Base-by-base conservation (phyloP, 2,888 invertebrate genomes). In the Coecobrya sp. region DNA sequence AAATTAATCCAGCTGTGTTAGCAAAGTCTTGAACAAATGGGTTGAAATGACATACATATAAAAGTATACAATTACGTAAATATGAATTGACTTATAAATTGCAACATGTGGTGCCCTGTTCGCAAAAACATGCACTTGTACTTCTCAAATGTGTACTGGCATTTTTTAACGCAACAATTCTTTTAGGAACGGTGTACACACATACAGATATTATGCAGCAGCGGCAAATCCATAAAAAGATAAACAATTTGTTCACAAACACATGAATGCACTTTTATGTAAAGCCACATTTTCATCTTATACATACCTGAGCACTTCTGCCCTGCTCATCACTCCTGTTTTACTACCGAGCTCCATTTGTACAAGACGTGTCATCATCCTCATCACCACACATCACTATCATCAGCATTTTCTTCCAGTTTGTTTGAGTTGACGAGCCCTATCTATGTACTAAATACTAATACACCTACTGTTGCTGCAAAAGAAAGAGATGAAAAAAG, bases 171-270 rank as follows among this genome's bases (percentile, higher is more conserved):
- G 68, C 27, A 52, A 27, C 22, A 73, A 73, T 62, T 52, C 11
- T 16, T 73, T 73, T 86, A 45, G 68, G 68, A 68, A 65, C n/a
- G 30, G 30, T 10, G 62, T 30, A 62, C 45, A 45, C 49, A 59
- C 45, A 55, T 19, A 7, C 11, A 19, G 30, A 13, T 22, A 36
- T 30, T 36, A 59, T 8, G 19, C 27, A 27, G 55, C 81, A 55
- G 86, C 55, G 73, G 73, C 73, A 73, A 45, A 45, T 30, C 73
- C 27, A 52, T 55, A 81, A 86, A 86, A 81, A 91, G 91, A 82
- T 79, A 45, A 86, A 86, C 91, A 91, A 91, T 91, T 91, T 91
- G 91, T 91, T 91, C 79, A 68, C 68, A 86, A 91, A 91, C 91
- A 91, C 91, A 91, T 91, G 90, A 90, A 76, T 86, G 79, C 90